Evolutionary conservation across 2,888 invertebrate species (phyloP), one percentile per base, ranked within the genome.

Genomic region (Leucophenga maculata): DNA sequence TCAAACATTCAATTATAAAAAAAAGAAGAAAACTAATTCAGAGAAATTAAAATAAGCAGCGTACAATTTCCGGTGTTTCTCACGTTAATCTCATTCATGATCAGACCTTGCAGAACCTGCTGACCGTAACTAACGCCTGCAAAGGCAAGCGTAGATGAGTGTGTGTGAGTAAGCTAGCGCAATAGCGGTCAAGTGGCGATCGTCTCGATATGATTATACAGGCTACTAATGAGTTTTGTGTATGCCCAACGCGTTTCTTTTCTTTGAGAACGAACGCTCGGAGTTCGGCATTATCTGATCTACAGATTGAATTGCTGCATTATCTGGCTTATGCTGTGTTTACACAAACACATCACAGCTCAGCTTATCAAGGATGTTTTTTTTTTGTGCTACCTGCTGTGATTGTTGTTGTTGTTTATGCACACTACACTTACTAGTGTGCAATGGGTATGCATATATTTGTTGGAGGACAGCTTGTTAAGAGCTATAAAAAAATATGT

Each of bases 301-400:
- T 74, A 75, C 48, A 76, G 80, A 80, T 82, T 82, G 82, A 80
- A 80, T 80, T 80, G 79, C 80, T 78, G 72, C 60, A 82, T 80
- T 82, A 82, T 77, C 79, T 74, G 69, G 55, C 55, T 55, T 55
- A 55, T 55, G 55, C 14, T 55, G 26, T 70, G 76, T 80, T 82
- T 80, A 82, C 82, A 82, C 80, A 80, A 80, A 80, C 80, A 80
- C 79, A 80, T 77, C 77, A 78, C 78, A 79, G 77, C 71, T 72
- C 39, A 39, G 39, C 39, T 39, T 8, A 11, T 39, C 39, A 11
- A 39, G 39, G 39, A 11, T 39, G 8, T 39, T 39, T 39, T 39
- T 39, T 3, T n/a, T n/a, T n/a, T n/a, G 32, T 3, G 39, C 39
- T 39, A 39, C 39, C 39, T 39, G 39, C 39, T 39, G 39, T 39